Base-by-base conservation (phyloP, 1,140 invertebrate genomes). In the Nasonia vitripennis region DNA sequence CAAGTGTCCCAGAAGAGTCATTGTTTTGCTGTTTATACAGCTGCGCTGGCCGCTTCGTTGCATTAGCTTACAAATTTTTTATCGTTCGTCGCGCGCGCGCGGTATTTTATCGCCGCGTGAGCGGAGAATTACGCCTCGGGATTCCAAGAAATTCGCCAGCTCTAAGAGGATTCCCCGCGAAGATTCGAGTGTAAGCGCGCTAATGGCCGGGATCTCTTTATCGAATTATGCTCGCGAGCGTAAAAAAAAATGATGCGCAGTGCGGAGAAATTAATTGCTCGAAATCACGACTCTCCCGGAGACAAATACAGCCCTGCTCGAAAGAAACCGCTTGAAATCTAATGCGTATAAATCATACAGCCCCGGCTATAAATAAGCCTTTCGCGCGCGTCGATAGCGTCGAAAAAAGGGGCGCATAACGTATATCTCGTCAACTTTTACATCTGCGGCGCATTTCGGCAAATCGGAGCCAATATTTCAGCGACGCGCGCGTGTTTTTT, bases 391-490 rank as follows among this genome's bases (percentile, higher is more conserved):
- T 0, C 27, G 55, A 67, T 55, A 55, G 75, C 37, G 71, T 45
- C 10, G 41, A 45, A 31, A 71, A 71, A 71, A 34, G 31, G 14
- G 14, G 17, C 17, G 17, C 2, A 17, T 51, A 17, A 17, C 0
- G 20, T 14, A 62, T 62, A 62, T 62, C 55, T 62, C 55, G 55
- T 62, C 55, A 62, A 20, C 5, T 62, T 62, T 62, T 20, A 62
- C 55, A 62, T 83, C 74, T 68, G 20, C 37, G 27, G 27, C 67
- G 9, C 37, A 23, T 67, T 67, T 48, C 51, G 62, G 11, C 31
- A 84, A 84, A 79, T 79, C 83, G 67, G n/a, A 27, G 31, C 14
- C 31, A 45, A 84, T 84, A 84, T 79, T 73, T 84, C 77, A 81
- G 27, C 45, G 62, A 37, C 48, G 11, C 31, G 2, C 48, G 41